These are phyloP conservation scores for Phlogophora meticulosa DNA, from an alignment of 2,888 invertebrate species.

Conservation along the genomic window DNA sequence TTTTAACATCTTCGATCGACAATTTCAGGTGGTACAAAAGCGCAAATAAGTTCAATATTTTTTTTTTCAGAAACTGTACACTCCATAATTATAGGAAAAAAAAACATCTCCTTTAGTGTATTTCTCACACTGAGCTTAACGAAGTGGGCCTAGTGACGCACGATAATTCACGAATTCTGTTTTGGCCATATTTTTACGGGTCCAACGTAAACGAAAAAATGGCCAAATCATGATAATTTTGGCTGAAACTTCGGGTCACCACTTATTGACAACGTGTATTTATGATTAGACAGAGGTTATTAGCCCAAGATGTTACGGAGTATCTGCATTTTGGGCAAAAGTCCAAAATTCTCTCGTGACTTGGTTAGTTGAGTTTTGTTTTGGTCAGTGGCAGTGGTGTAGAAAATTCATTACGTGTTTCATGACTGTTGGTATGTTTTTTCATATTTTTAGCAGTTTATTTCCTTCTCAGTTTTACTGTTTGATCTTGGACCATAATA, in stretches of 20 bases:
- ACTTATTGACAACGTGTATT: neutral
- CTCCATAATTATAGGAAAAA: no score
- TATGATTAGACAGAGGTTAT: neutral
- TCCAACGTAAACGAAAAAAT: no score
- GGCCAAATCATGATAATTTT: no score
- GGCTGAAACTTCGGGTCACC: neutral
- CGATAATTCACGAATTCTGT: no score
- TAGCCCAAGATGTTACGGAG: neutral
- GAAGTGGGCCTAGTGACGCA: no score
- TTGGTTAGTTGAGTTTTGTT: neutral
- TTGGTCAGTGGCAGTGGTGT: neutral
- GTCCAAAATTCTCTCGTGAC: conserved; percentile 10
- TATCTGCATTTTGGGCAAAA: conserved; percentile 9
- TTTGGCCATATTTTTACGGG: no score
- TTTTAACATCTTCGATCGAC: conserved; percentile 10
- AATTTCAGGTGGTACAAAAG: conserved; percentile 6
- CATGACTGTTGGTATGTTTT: neutral
- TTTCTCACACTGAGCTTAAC: no score
- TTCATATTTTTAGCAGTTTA: neutral
- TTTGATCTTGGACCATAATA: neutral
- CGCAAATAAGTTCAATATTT: neutral
- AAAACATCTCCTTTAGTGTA: no score
- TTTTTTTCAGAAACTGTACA: conserved; percentile 3
- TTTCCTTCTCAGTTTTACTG: neutral
- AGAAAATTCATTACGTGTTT: neutral